Percentiles rank a stretch among this genome's conserved stretches.
Conservation (phyloP, 2,797 vertebrate species). For the Schizopygopsis malacanthus region DNA sequence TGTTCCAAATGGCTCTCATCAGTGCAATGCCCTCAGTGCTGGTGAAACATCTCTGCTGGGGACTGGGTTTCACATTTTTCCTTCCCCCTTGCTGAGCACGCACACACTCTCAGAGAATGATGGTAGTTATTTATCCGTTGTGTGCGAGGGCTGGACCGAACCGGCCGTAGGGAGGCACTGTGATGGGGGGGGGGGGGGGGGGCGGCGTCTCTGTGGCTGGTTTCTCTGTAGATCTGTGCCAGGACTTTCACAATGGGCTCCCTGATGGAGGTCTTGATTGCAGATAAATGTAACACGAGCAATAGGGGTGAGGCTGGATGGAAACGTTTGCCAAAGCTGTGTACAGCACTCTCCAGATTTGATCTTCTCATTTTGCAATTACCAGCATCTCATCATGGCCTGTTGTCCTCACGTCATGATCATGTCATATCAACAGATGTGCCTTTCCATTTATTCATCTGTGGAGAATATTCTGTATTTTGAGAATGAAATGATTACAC, state of each 20-base stretch:
- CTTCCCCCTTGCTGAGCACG: neutral
- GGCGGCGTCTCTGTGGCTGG: constrained; percentile 12
- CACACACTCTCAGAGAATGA: constrained; percentile 11
- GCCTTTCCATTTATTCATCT: constrained; percentile 35
- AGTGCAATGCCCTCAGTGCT: constrained; percentile 26
- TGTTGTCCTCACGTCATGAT: constrained; percentile 15
- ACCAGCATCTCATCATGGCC: constrained; percentile 50
- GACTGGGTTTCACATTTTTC: constrained; percentile 39
- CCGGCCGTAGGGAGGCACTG: constrained; percentile 7
- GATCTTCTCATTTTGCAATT: constrained; percentile 58
- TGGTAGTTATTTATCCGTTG: constrained; percentile 38
- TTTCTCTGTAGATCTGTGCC: constrained; percentile 41
- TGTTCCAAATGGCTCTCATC: constrained; percentile 39
- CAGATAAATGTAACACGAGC: constrained; percentile 49
- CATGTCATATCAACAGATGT: constrained; percentile 41
- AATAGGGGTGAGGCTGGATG: constrained; percentile 18
- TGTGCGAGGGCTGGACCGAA: constrained; percentile 1
- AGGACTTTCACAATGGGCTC: constrained; percentile 60
- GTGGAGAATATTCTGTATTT: constrained; percentile 33
- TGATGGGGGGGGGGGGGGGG: neutral
- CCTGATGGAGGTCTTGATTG: constrained; percentile 55
- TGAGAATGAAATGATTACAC: constrained; percentile 36
- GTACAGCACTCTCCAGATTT: constrained; percentile 53
- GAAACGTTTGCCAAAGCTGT: constrained; percentile 45
- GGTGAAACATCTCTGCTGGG: constrained; percentile 45